Conservation (phyloP, 2,113 vertebrate species). For the Lucifuga dentata region DNA sequence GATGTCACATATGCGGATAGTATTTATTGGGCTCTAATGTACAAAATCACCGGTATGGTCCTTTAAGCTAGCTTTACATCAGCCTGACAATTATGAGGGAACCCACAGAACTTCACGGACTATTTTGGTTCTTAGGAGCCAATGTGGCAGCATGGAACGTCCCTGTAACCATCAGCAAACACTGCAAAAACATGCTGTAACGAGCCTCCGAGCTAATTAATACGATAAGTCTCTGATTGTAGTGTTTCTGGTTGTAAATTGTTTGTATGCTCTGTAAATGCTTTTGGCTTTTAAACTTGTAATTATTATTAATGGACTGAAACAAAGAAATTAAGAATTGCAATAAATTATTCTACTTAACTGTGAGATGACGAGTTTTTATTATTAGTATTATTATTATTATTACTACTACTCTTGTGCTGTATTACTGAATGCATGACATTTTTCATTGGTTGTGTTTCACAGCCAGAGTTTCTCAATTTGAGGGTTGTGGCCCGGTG, state of each 20-base stretch:
- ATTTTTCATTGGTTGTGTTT: too few species aligned
- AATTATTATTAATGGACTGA: constrained; percentile 76
- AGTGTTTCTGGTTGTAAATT: constrained; percentile 40
- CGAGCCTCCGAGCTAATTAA: constrained; percentile 19
- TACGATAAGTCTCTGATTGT: constrained; percentile 44
- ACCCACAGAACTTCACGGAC: too few species aligned
- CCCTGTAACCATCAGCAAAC: not conserved
- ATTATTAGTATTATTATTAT: too few species aligned
- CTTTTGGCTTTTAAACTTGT: constrained; percentile 79
- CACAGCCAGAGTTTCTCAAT: too few species aligned
- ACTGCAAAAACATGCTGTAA: constrained; percentile 21
- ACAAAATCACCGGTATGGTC: too few species aligned
- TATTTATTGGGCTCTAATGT: too few species aligned
- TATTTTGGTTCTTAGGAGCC: not conserved
- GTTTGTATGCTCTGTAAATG: constrained; percentile 82
- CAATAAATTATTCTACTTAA: constrained; percentile 88
- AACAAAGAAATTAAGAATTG: constrained; percentile 79
- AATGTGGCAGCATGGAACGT: not conserved
- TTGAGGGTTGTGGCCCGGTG: too few species aligned
- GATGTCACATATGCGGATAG: too few species aligned
- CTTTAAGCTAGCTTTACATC: too few species aligned
- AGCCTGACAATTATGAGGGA: too few species aligned
- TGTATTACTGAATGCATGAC: too few species aligned
- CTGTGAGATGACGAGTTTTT: not conserved
- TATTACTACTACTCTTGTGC: too few species aligned